Base-by-base conservation (phyloP, 2,113 vertebrate genomes). In the Nipponia nippon region DNA sequence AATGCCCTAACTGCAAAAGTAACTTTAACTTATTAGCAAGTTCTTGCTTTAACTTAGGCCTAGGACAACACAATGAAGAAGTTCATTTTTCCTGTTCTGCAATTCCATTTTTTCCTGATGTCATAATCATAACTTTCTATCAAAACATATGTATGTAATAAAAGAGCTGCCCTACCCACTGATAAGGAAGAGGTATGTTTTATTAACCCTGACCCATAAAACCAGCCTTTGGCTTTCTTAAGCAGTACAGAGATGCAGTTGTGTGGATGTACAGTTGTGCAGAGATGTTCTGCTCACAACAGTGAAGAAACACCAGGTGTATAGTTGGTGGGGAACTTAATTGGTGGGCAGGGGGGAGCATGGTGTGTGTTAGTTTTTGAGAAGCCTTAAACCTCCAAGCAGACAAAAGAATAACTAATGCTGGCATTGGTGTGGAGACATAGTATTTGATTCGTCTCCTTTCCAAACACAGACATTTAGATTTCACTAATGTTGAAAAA, bases 261-360 rank as follows among this genome's bases (percentile, higher is more conserved):
- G 19, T 9, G 4, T 5, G 20, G 58, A 52, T 49, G 18, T 26
- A 52, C 8, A 81, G 22, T 0, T 50, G 36, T 40, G 32, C 27
- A 49, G 38, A 62, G 29, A 47, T 14, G 38, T 30, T 71, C 56
- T 85, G 36, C 75, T 85, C 53, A 52, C 20, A 81, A 22, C 3
- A 49, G 18, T 12, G 30, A 65, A 5, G 44, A 61, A 70, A 36
- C 32, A 49, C 11, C 21, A 52, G 7, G 16, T 19, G 4, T 16
- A 69, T 2, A 77, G 26, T 1, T 44, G 34, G 19, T 30, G 36
- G 10, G 26, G 22, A 87, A 14, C 6, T 85, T 27, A 40, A n/a
- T 0, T 59, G 26, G 40, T 56, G 3, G 3, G 8, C 1, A 0
- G 13, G 8, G 42, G 2, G 8, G 4, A 42, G 40, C 40, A 42